These are phyloP conservation scores for Poliocrania exsul DNA, from an alignment of 2,797 vertebrate species.

Conservation along the genomic window DNA sequence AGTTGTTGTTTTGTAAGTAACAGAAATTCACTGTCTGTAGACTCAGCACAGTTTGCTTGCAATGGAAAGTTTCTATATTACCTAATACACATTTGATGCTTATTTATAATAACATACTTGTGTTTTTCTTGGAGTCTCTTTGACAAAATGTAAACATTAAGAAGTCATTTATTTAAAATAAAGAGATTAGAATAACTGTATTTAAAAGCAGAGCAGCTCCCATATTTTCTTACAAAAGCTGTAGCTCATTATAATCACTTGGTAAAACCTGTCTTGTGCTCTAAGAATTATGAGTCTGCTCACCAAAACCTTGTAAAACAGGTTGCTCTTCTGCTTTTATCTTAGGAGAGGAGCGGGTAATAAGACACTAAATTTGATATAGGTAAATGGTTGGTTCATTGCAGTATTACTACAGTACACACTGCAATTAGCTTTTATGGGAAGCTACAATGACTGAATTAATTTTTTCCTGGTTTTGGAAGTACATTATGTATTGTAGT, in stretches of 20 bases:
- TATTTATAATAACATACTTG: neutral
- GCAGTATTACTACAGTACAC: neutral
- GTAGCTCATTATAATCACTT: neutral
- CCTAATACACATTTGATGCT: neutral
- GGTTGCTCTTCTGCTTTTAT: neutral
- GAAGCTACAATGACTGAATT: neutral
- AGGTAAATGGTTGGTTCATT: neutral
- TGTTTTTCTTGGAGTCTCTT: neutral
- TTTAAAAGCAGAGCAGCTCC: neutral
- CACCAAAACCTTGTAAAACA: neutral
- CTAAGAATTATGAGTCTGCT: neutral
- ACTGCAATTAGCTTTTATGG: neutral
- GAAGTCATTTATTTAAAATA: neutral
- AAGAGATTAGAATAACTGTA: neutral
- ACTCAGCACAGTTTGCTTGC: neutral
- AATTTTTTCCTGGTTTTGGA: neutral
- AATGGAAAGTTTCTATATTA: neutral
- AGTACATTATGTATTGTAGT: neutral
- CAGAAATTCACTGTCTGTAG: neutral
- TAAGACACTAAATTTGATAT: neutral
- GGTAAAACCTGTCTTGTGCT: neutral
- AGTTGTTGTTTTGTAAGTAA: neutral
- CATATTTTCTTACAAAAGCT: neutral
- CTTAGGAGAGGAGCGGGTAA: neutral
- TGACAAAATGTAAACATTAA: neutral